Base-by-base conservation (phyloP, 2,888 invertebrate genomes). In the Acronicta psi region DNA sequence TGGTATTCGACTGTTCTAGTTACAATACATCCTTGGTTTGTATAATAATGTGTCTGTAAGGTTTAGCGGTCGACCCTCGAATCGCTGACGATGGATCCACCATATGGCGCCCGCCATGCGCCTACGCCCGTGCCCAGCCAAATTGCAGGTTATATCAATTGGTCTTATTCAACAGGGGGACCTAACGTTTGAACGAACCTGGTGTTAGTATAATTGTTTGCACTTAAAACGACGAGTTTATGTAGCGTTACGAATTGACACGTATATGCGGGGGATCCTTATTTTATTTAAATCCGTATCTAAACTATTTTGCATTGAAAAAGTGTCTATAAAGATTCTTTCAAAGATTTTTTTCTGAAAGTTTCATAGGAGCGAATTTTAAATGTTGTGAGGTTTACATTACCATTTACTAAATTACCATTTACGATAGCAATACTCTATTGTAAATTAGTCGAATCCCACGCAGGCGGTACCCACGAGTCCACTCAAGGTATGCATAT, bases 91-190 rank as follows among this genome's bases (percentile, higher is more conserved):
- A 81, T 80, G 86, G 84, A 83, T 81, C 82, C 75, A 70, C 92
- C 93, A 93, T 92, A 91, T 93, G 93, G 88, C 83, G 80, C 68
- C 80, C 78, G 83, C 84, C 89, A 89, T 91, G 91, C 89, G 83
- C 83, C 77, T 77, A 86, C 84, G 77, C 86, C 80, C 86, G 85
- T 85, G 85, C 83, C 78, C 64, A 64, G 67, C 83, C 73, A 92
- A 93, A 93, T 93, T 92, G 87, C 90, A 92, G 93, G 93, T 93
- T 93, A 85, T 83, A 83, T 83, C 87, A 87, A 89, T 89, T 87
- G 88, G 84, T 85, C 83, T 85, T 85, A 86, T 87, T 88, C 84
- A 87, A 87, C 80, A 81, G 79, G 83, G 84, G 82, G 82, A 77
- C 80, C 79, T 73, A 75, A 76, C 78, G 74, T 79, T 80, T 69